These are phyloP conservation scores for Capromys pilorides DNA, from an alignment of 2,797 vertebrate genomes.

Conservation along the genomic window DNA sequence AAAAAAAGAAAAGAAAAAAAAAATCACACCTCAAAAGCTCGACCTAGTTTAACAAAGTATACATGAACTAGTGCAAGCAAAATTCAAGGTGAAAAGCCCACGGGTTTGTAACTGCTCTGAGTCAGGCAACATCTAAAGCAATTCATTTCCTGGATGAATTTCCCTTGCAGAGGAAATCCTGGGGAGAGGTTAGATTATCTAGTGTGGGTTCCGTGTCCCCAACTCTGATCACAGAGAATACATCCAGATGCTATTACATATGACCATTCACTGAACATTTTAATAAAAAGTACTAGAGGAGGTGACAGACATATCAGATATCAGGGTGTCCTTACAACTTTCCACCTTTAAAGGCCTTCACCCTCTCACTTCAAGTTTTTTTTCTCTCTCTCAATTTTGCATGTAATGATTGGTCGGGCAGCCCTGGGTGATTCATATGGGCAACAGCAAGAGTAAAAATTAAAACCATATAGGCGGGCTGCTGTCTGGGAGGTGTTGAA, in stretches of 20 bases:
- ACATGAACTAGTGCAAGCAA: neutral
- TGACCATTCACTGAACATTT: neutral
- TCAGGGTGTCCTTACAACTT: neutral
- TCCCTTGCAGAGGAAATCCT: slow-evolving; percentile 39
- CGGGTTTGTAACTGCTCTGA: neutral
- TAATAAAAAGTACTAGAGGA: neutral
- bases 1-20: too few species aligned
- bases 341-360: neutral
- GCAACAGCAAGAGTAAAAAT: slow-evolving; percentile 30
- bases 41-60: neutral
- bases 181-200: neutral
- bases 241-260: neutral
- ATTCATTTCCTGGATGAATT: slow-evolving; percentile 3
- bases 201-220: neutral
- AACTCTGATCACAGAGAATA: neutral
- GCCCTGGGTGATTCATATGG: slow-evolving; percentile 43
- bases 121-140: neutral
- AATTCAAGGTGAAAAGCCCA: slow-evolving; percentile 27
- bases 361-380: slow-evolving; percentile 21
- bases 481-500: slow-evolving; percentile 10
- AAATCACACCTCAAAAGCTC: neutral
- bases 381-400: slow-evolving; percentile 30
- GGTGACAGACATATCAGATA: accelerated
- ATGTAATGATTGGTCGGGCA: neutral
- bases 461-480: neutral